A percentile compares a stretch with the other conserved stretches of the same genome.
Evolutionary conservation across 2,113 vertebrate genomes (phyloP).

Genomic region (Megaceryle maxima): DNA sequence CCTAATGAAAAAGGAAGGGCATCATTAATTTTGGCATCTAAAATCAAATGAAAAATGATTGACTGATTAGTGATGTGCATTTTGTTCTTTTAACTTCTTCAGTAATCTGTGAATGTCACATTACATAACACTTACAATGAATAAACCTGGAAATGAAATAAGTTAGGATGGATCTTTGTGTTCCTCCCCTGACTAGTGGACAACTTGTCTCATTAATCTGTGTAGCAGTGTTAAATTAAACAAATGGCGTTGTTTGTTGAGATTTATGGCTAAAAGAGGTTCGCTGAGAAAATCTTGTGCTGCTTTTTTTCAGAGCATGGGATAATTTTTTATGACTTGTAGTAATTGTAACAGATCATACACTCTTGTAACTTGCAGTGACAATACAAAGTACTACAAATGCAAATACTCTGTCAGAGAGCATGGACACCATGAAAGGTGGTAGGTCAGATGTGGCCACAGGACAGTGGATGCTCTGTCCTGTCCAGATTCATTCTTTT

Average conservation of each 20-base stretch:
- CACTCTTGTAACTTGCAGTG: slow-evolving; percentile 4
- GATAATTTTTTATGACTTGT: slow-evolving; percentile 8
- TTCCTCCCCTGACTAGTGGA: slow-evolving; percentile 47
- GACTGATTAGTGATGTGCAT: slow-evolving; percentile 53
- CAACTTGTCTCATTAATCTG: slow-evolving; percentile 68
- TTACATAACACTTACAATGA: slow-evolving; percentile 62
- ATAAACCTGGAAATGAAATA: slow-evolving; percentile 61
- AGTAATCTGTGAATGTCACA: slow-evolving; percentile 70
- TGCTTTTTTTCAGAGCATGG: slow-evolving; percentile 30
- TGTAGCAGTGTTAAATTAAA: slow-evolving; percentile 55
- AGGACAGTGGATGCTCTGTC: neutral
- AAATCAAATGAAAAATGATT: slow-evolving; percentile 70
- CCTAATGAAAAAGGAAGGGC: slow-evolving; percentile 50
- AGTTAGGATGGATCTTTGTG: slow-evolving; percentile 57
- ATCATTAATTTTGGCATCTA: slow-evolving; percentile 65
- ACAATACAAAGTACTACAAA: neutral
- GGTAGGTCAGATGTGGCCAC: neutral
- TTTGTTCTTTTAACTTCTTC: slow-evolving; percentile 66
- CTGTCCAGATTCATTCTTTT: neutral
- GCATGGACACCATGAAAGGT: neutral
- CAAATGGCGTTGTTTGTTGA: slow-evolving; percentile 49
- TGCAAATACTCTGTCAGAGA: neutral
- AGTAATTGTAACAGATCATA: neutral
- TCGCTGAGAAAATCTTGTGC: slow-evolving; percentile 26
- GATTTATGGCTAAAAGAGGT: slow-evolving; percentile 46